Conservation (phyloP, 2,888 invertebrate genomes). For the Rapana venosa region DNA sequence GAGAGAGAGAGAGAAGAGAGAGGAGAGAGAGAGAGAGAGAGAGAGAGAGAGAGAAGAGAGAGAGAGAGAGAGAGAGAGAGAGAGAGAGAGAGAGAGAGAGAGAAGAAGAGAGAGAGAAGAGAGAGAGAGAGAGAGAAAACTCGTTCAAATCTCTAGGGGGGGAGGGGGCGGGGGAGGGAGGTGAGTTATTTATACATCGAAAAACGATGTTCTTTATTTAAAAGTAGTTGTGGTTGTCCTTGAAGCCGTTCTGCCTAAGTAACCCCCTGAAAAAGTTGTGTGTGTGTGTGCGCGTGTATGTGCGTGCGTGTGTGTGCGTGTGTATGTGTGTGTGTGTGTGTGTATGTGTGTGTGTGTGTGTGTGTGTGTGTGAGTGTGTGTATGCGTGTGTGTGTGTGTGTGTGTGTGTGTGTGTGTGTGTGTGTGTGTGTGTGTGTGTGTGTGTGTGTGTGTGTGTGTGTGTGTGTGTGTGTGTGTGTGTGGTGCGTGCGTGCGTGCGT, state of each 20-base stretch:
- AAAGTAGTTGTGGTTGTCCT: no score
- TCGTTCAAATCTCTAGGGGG: no score
- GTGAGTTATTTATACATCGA: no score
- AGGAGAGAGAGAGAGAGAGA: no score
- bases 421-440: background rate
- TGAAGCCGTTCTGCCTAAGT: no score
- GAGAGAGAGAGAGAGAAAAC: background rate
- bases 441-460: conserved; percentile 2
- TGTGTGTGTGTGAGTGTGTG: background rate
- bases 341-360: conserved; percentile 12
- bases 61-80: conserved; percentile 9
- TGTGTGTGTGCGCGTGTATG: background rate
- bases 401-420: background rate
- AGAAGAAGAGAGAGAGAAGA: conserved; percentile 14
- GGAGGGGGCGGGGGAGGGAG: no score
- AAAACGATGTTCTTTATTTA: no score
- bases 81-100: background rate
- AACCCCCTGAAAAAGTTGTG: background rate
- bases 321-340: background rate
- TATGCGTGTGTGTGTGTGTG: background rate
- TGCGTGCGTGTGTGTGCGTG: background rate
- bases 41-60: background rate
- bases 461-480: background rate
- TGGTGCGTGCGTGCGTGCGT: background rate
- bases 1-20: conserved; percentile 1